Evolutionary conservation across 2,888 invertebrate species (phyloP).

Genomic region (Aproaerema taeniolella): DNA sequence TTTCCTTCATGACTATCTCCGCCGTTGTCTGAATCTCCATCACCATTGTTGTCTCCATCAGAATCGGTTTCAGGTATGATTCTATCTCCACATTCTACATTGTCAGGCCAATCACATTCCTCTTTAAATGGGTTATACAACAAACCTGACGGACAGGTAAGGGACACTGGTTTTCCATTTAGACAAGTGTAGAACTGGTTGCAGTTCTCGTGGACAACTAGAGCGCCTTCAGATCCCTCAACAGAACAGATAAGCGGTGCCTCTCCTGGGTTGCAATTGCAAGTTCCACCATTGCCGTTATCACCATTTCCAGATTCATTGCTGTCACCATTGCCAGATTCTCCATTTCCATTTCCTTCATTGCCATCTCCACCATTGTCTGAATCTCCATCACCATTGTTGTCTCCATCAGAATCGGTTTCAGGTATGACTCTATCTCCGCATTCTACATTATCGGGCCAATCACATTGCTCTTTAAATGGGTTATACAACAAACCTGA

Average conservation of each 20-base stretch:
- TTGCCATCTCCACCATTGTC: constrained; percentile 19
- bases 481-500: constrained; percentile 14
- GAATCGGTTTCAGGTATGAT: constrained; percentile 11
- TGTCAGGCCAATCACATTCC: constrained; percentile 22
- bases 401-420: constrained; percentile 26
- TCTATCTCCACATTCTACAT: constrained; percentile 22
- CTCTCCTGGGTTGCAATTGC: constrained; percentile 17
- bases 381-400: constrained; percentile 25
- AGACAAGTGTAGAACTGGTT: constrained; percentile 16
- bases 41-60: neutral
- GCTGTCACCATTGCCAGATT: neutral
- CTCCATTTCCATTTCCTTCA: constrained; percentile 16
- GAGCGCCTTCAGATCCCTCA: constrained; percentile 17
- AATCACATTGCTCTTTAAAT: constrained; percentile 28
- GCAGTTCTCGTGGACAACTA: constrained; percentile 21
- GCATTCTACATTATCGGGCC: constrained; percentile 32
- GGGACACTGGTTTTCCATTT: constrained; percentile 5
- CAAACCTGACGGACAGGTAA: constrained; percentile 11
- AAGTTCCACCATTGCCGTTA: neutral
- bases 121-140: constrained; percentile 17
- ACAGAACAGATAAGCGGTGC: constrained; percentile 18
- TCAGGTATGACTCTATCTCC: constrained; percentile 19
- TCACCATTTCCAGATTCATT: neutral
- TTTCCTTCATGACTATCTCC: too few species aligned
- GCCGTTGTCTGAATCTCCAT: neutral